phyloP scores from a whole-genome alignment of 2,797 vertebrate species.

The Eulemur mongoz region DNA sequence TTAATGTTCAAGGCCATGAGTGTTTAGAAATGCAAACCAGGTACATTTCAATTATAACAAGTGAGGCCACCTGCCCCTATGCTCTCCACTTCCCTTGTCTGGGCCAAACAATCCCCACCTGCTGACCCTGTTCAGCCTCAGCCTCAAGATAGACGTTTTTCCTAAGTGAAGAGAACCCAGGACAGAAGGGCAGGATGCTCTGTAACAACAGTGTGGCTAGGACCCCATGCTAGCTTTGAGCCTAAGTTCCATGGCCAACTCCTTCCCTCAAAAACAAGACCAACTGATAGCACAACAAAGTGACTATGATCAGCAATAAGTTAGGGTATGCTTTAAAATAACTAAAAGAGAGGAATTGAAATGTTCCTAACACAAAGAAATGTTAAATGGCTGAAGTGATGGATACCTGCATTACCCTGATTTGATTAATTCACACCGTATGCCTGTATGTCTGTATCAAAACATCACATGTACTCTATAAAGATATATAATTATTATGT shows the following conservation, averaged over 20 bases:
- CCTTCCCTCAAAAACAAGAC: not conserved
- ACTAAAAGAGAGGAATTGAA: not conserved
- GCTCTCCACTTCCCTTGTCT: not conserved
- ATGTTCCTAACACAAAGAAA: not conserved
- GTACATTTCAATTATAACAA: not conserved
- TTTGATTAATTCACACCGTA: not conserved
- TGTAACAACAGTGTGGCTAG: not conserved
- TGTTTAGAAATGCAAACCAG: not conserved
- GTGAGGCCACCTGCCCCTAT: too few relatives aligned
- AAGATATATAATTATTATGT: not conserved
- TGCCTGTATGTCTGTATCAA: not conserved
- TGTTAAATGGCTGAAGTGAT: not conserved
- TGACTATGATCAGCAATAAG: not conserved
- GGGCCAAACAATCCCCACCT: not conserved
- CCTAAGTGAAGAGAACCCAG: not conserved
- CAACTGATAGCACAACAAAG: not conserved
- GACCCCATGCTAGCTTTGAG: fast-evolving
- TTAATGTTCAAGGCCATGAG: not conserved
- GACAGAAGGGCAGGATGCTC: not conserved
- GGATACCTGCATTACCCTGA: not conserved
- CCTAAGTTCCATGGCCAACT: not conserved
- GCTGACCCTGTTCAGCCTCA: not conserved
- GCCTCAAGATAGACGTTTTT: not conserved
- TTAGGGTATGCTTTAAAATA: not conserved
- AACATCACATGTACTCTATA: not conserved